phyloP scores from a whole-genome alignment of 2,113 vertebrate species.

The Onychostoma macrolepis region DNA sequence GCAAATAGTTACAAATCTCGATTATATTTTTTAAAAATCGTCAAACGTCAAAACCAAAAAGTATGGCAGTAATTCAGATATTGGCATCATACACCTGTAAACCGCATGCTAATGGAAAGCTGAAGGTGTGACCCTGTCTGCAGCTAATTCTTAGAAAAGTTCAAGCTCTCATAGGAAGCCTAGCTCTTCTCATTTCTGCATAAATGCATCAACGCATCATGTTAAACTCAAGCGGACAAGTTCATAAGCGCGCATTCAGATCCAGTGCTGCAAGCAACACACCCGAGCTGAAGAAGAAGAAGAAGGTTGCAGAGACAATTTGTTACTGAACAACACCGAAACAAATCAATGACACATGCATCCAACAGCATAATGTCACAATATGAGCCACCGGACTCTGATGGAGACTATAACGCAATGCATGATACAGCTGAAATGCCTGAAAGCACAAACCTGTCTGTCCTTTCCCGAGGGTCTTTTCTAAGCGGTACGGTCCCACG shows the following conservation, averaged over 20 bases:
- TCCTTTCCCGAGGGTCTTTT: constrained; percentile 99
- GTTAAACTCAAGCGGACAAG: constrained; percentile 56
- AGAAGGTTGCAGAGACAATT: not conserved
- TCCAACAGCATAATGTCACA: not conserved
- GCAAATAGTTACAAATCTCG: not conserved
- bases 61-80: not conserved
- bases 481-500: constrained; percentile 99
- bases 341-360: not conserved
- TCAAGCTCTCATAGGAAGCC: not conserved
- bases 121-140: not conserved
- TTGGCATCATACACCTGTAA: not conserved
- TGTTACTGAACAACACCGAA: not conserved
- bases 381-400: not conserved
- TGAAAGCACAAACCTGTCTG: constrained; percentile 93
- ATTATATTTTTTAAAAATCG: not conserved
- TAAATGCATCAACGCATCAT: not conserved
- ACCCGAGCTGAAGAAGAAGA: constrained; percentile 10
- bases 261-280: not conserved
- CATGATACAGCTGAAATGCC: not conserved
- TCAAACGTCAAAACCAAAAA: not conserved
- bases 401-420: not conserved
- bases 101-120: not conserved
- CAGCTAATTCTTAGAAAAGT: not conserved
- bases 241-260: constrained; percentile 51
- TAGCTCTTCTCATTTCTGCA: no score